phyloP scores from a whole-genome alignment of 2,797 vertebrate genomes.

The Pterois miles region DNA sequence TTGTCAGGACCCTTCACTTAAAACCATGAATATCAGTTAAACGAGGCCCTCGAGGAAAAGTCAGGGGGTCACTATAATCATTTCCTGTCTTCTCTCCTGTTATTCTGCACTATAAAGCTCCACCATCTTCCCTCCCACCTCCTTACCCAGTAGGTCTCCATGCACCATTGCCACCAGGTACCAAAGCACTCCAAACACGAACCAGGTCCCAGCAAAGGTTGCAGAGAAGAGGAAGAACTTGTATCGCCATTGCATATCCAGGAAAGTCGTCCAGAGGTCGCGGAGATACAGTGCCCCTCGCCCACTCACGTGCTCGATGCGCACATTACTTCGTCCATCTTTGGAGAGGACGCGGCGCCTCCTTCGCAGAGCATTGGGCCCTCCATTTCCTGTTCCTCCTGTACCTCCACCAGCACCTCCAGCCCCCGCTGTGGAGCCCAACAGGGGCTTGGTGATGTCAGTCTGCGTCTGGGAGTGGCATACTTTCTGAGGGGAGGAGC shows the following conservation, averaged over 20 bases:
- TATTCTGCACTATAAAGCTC: neutral
- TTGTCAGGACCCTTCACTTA: too few species aligned
- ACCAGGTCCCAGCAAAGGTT: constrained; percentile 87
- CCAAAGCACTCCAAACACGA: constrained; percentile 85
- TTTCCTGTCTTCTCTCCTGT: neutral
- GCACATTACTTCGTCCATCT: constrained; percentile 95
- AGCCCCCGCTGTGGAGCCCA: constrained; percentile 59
- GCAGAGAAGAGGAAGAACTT: constrained; percentile 87
- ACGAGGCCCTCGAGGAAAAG: too few species aligned
- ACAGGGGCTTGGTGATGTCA: constrained; percentile 81
- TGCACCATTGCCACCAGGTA: constrained; percentile 85
- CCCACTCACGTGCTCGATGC: constrained; percentile 92
- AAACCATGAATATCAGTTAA: too few species aligned
- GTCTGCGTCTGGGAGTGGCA: constrained; percentile 87
- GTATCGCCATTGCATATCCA: constrained; percentile 89
- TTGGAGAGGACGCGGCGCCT: constrained; percentile 88
- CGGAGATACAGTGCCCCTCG: constrained; percentile 91
- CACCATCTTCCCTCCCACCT: neutral
- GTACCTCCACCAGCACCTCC: constrained; percentile 38
- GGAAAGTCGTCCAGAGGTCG: constrained; percentile 92
- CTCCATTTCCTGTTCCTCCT: constrained; percentile 25
- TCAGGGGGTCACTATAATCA: neutral
- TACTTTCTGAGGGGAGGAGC: constrained; percentile 82
- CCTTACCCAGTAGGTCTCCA: constrained; percentile 84
- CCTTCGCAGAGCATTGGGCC: constrained; percentile 65